Percentiles rank a stretch among this genome's conserved stretches.
Conservation (phyloP, 2,113 vertebrate genomes). For the Colistium nudipinnis region DNA sequence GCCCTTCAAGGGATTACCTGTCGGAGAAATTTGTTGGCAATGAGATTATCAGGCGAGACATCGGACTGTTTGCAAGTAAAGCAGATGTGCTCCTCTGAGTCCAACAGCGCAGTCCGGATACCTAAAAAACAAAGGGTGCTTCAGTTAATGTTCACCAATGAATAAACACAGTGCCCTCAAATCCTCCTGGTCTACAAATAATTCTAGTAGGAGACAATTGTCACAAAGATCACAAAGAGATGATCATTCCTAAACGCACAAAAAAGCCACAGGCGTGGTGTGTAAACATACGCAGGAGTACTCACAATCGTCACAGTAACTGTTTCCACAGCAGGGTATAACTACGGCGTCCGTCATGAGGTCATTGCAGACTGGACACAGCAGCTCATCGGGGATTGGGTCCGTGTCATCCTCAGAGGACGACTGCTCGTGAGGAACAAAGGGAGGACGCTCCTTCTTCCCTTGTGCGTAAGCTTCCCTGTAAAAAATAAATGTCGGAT, state of each 20-base stretch:
- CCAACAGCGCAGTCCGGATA: conserved; percentile 92
- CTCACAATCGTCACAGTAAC: conserved; percentile 99
- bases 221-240: too few species aligned
- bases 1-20: conserved; percentile 82
- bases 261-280: too few species aligned
- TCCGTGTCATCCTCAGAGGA: conserved; percentile 95
- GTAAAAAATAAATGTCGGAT: not conserved
- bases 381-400: conserved; percentile 94
- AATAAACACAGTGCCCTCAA: not conserved
- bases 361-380: conserved; percentile 98
- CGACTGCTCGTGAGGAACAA: conserved; percentile 91
- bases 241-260: too few species aligned
- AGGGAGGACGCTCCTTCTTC: conserved; percentile 98
- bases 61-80: conserved; percentile 95
- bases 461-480: conserved; percentile 97
- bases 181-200: not conserved
- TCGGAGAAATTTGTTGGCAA: conserved; percentile 97
- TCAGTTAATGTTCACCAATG: not conserved
- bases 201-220: too few species aligned
- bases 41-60: conserved; percentile 96
- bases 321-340: conserved; percentile 99
- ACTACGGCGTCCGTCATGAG: conserved; percentile 97
- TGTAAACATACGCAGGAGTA: too few species aligned
- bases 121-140: conserved; percentile 75
- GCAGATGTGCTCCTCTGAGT: conserved; percentile 95